Conservation (phyloP, 2,888 invertebrate species). For the Halocaridina rubra region DNA sequence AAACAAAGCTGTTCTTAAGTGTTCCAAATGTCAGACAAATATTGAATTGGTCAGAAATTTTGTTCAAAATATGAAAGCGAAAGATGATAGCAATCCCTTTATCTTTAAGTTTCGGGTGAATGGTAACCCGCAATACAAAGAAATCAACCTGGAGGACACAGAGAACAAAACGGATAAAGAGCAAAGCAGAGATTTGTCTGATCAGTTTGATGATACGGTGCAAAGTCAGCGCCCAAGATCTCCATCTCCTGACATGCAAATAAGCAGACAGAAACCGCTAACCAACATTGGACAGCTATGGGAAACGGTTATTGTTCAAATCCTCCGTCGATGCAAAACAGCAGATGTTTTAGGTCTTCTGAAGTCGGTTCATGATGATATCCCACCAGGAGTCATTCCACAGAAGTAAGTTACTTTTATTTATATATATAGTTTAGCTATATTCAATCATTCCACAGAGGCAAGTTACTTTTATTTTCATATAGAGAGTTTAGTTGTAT, state of each 20-base stretch:
- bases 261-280: neutral
- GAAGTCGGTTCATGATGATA: slow-evolving; percentile 9
- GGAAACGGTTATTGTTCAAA: slow-evolving; percentile 27
- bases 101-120: neutral
- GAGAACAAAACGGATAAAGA: neutral
- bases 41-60: neutral
- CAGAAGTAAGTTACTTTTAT: neutral
- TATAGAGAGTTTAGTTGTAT: too few relatives aligned
- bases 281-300: slow-evolving; percentile 2
- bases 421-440: neutral
- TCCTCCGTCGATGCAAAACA: slow-evolving; percentile 10
- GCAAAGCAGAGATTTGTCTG: neutral
- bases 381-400: slow-evolving; percentile 35
- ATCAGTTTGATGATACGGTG: neutral
- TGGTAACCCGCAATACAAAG: neutral
- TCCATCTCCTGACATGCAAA: neutral
- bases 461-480: neutral
- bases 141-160: neutral
- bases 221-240: neutral
- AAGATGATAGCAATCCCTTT: neutral
- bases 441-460: neutral
- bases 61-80: neutral
- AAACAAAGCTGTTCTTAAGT: slow-evolving; percentile 16
- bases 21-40: slow-evolving; percentile 1
- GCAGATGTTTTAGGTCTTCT: slow-evolving; percentile 7